phyloP scores from a whole-genome alignment of 2,113 vertebrate species.

The Apteryx owenii region DNA sequence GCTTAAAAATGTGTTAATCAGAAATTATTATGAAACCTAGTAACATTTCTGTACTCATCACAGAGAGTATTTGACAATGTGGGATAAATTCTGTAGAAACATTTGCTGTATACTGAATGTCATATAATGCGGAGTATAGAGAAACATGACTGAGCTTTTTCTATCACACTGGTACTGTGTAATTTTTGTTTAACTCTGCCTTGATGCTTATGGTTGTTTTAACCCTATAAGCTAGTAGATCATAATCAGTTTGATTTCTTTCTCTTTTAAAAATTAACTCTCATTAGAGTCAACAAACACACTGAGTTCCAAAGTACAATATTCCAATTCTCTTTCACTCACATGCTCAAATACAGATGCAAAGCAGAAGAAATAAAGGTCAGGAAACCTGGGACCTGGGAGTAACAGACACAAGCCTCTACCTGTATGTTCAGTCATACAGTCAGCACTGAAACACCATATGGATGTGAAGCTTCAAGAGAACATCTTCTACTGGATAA shows the following conservation, averaged over 20 bases:
- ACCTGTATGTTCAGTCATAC: accelerated
- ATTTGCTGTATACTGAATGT: background rate
- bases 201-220: background rate
- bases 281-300: background rate
- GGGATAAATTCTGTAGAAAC: background rate
- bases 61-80: background rate
- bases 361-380: background rate
- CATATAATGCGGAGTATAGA: background rate
- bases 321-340: background rate
- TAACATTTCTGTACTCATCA: background rate
- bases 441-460: background rate
- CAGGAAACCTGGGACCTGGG: background rate
- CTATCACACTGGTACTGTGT: background rate
- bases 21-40: background rate
- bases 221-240: background rate
- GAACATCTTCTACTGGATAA: background rate
- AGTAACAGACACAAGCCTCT: background rate
- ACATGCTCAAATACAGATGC: background rate
- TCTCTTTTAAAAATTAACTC: background rate
- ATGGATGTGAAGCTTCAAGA: background rate
- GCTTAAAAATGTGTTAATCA: background rate
- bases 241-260: background rate
- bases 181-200: background rate
- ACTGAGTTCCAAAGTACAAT: background rate
- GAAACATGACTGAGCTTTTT: background rate